Base-by-base conservation (phyloP, 2,888 invertebrate genomes). In the Luperina testacea region DNA sequence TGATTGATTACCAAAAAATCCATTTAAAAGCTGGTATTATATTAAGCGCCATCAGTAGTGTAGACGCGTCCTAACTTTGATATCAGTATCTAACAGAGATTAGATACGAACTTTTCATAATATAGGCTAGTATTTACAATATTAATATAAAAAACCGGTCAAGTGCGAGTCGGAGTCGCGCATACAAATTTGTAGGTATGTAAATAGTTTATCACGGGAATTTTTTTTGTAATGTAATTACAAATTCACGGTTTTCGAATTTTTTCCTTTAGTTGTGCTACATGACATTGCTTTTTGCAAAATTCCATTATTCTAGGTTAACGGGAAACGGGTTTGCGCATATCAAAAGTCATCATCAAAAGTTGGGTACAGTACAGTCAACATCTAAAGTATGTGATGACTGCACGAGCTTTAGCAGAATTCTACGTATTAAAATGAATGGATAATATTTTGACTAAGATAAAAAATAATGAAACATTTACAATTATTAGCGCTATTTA, bases 11-110 rank as follows among this genome's bases (percentile, higher is more conserved):
- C 45, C 9, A 45, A 68, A 45, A 53, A 81, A 80, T 75, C 27
- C 32, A 63, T 27, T 71, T 81, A 74, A 61, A 74, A 53, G 1
- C 38, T 32, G 20, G 9, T 53, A 80, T 67, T 80, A 0, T 67
- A 80, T 73, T 73, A 38, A 61, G 75, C 59, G 24, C 45, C 65
- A 74, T 27, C 27, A 53, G 11, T 27, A 27, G 38, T 75, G 68
- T 82, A 53, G 17, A 82, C 4, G 61, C 38, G 11, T 24, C 82
- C 27, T 76, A 61, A 82, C 7, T 82, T 57, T 27, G 59, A 32
- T 82, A 84, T 84, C 75, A 38, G 38, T 72, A 78, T 51, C 78
- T 38, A 83, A 65, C 27, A 63, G 27, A 81, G 86, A 81, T 82
- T 77, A 87, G 83, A 75, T 75, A 75, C 8, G 42, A 48, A 64